Conservation (phyloP, 2,888 invertebrate species). For the Clusia tigrina region DNA sequence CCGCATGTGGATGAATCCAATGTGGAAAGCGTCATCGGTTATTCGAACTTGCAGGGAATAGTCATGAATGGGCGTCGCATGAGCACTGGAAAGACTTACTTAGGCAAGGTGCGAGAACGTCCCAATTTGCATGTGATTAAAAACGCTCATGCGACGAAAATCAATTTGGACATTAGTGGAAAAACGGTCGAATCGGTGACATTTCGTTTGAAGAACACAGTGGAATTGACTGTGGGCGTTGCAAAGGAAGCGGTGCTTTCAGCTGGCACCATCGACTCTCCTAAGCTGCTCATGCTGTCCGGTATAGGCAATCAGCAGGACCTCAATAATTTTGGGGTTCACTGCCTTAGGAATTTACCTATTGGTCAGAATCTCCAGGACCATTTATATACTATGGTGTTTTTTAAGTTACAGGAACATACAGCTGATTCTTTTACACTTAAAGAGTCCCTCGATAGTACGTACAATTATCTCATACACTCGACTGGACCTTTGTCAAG, state of each 20-base stretch:
- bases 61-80: constrained; percentile 73
- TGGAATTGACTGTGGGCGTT: constrained; percentile 41
- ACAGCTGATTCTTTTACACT: constrained; percentile 37
- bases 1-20: constrained; percentile 57
- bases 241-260: constrained; percentile 56
- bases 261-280: constrained; percentile 57
- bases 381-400: constrained; percentile 70
- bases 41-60: constrained; percentile 65
- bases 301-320: constrained; percentile 55
- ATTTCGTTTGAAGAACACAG: constrained; percentile 65
- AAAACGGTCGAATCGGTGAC: constrained; percentile 65
- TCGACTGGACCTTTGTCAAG: constrained; percentile 65
- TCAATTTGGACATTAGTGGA: constrained; percentile 65
- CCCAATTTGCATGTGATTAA: constrained; percentile 70
- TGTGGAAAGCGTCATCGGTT: constrained; percentile 65
- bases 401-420: constrained; percentile 60
- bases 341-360: constrained; percentile 43
- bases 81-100: constrained; percentile 77
- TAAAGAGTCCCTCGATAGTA: constrained; percentile 48
- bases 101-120: constrained; percentile 67
- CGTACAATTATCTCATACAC: constrained; percentile 65
- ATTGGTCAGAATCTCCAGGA: constrained; percentile 83
- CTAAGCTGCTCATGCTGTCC: constrained; percentile 59
- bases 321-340: constrained; percentile 43
- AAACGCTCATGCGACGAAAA: constrained; percentile 67